phyloP scores from a whole-genome alignment of 2,113 vertebrate genomes.

The Oenanthe melanoleuca region DNA sequence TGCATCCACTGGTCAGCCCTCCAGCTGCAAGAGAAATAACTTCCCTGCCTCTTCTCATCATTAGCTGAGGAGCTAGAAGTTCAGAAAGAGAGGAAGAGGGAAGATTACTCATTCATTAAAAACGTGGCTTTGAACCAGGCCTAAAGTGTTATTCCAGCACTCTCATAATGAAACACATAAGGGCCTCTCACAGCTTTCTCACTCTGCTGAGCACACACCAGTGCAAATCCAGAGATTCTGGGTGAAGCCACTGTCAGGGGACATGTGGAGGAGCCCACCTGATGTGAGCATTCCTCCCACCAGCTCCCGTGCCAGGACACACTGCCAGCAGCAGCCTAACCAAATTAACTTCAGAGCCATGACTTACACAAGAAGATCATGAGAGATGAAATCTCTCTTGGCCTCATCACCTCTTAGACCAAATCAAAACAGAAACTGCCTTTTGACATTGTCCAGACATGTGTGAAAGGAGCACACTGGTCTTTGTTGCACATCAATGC shows the following conservation, averaged over 20 bases:
- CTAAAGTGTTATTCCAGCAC: constrained; percentile 2
- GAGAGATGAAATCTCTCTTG: neutral
- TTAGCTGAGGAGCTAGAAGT: neutral
- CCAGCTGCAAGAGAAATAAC: neutral
- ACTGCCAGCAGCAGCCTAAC: neutral
- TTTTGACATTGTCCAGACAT: neutral
- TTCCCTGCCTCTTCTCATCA: neutral
- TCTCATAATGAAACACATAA: neutral
- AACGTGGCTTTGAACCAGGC: neutral
- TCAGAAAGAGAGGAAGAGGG: neutral
- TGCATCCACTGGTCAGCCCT: neutral
- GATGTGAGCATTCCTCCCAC: neutral
- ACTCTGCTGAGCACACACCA: neutral
- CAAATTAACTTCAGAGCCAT: neutral
- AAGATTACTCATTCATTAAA: constrained; percentile 32
- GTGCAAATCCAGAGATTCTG: neutral
- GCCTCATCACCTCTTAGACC: neutral
- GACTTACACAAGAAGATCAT: neutral
- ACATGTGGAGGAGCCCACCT: neutral
- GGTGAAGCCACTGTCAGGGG: neutral
- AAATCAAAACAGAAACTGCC: neutral
- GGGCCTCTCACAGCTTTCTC: neutral
- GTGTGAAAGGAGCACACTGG: neutral
- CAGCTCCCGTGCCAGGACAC: neutral
- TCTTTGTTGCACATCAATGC: neutral